Percentiles rank a stretch among this genome's conserved stretches.
Evolutionary conservation across 2,113 vertebrate genomes (phyloP).

Genomic region (Apus apus): DNA sequence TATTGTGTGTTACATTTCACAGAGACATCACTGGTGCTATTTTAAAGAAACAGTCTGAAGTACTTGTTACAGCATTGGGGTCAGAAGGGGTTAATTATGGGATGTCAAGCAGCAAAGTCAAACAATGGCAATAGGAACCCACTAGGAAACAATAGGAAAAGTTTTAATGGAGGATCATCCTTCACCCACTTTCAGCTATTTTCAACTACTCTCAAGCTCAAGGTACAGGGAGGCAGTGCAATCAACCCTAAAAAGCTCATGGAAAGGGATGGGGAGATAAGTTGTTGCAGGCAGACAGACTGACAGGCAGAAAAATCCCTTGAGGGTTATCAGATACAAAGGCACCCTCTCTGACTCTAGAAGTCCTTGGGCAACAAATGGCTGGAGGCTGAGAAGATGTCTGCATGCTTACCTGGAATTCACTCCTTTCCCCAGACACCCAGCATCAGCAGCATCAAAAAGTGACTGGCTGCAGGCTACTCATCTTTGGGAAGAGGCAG

Average conservation of each 20-base stretch:
- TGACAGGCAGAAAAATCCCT: background rate
- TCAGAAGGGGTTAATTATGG: background rate
- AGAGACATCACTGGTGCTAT: background rate
- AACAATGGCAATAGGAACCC: accelerated
- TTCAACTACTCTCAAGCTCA: background rate
- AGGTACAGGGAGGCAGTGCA: accelerated
- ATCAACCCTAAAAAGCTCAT: accelerated
- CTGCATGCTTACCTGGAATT: accelerated
- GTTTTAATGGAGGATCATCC: background rate
- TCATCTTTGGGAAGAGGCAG: background rate
- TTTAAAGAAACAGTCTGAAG: background rate
- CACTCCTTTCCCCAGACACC: background rate
- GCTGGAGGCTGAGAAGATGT: background rate
- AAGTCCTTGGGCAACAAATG: background rate
- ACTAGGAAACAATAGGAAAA: background rate
- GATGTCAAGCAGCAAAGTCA: background rate
- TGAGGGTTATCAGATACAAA: background rate
- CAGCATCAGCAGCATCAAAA: background rate
- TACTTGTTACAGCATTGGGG: background rate
- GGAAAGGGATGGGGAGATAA: background rate
- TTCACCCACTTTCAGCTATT: background rate
- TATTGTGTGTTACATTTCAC: accelerated
- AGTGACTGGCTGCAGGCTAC: background rate
- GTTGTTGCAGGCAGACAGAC: background rate
- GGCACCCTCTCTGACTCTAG: background rate